These are phyloP conservation scores for Paramacrobiotus metropolitanus DNA, from an alignment of 1,140 invertebrate species.

Conservation along the genomic window DNA sequence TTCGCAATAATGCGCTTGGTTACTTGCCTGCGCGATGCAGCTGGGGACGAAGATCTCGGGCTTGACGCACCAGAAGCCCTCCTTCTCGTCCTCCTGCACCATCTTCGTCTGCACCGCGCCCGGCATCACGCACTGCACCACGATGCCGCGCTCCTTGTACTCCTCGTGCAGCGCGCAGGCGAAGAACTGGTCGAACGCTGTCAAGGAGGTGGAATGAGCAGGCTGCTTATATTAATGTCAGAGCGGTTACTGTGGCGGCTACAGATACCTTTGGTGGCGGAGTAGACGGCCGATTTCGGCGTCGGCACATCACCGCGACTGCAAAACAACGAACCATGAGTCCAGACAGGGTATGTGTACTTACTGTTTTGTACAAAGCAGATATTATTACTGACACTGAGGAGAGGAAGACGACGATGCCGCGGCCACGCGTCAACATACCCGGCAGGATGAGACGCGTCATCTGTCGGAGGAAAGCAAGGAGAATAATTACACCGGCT, in stretches of 20 bases:
- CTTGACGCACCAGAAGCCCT: neutral
- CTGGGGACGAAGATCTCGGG: neutral
- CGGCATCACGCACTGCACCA: neutral
- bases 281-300: neutral
- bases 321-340: too few species aligned
- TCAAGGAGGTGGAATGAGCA: neutral
- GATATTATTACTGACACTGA: neutral
- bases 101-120: conserved; percentile 1
- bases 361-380: neutral
- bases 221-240: neutral
- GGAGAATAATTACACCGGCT: neutral
- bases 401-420: neutral
- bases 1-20: neutral
- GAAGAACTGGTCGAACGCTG: neutral
- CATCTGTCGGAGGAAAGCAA: neutral
- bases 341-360: neutral
- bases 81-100: neutral
- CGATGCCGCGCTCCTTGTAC: neutral
- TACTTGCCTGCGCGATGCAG: neutral
- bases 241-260: neutral
- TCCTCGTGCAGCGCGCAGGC: neutral
- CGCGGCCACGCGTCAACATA: neutral
- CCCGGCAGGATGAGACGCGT: neutral
- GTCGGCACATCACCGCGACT: neutral
- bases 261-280: neutral